Conservation (phyloP, 2,797 vertebrate species). For the Emys orbicularis region DNA sequence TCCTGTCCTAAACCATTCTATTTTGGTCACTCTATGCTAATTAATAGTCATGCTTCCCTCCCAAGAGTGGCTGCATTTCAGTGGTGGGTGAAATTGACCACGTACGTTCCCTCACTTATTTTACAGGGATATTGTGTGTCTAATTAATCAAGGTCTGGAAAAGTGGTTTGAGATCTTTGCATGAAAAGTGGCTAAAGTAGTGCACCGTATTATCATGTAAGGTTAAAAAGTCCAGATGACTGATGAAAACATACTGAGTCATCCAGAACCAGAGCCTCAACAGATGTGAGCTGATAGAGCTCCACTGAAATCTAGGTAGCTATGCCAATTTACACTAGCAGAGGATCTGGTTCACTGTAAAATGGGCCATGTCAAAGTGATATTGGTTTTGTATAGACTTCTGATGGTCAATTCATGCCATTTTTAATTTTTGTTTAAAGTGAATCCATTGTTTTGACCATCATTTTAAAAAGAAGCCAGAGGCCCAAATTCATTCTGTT, state of each 20-base stretch:
- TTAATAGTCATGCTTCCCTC: neutral
- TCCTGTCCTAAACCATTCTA: accelerated
- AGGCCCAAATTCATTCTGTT: neutral
- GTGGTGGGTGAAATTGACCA: neutral
- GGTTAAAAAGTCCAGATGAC: neutral
- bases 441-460: neutral
- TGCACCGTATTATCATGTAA: neutral
- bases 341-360: neutral
- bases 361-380: neutral
- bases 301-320: neutral
- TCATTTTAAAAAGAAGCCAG: neutral
- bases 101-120: neutral
- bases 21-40: accelerated
- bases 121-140: accelerated
- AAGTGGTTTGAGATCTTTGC: neutral
- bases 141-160: neutral
- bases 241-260: neutral
- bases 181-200: neutral
- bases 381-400: neutral
- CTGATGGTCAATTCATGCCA: neutral
- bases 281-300: neutral
- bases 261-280: neutral
- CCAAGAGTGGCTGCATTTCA: neutral
- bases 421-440: neutral
- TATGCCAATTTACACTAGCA: neutral